A percentile compares a stretch with the other conserved stretches of the same genome.
Evolutionary conservation across 2,888 invertebrate genomes (phyloP).

Genomic region (Octodonta nipae): DNA sequence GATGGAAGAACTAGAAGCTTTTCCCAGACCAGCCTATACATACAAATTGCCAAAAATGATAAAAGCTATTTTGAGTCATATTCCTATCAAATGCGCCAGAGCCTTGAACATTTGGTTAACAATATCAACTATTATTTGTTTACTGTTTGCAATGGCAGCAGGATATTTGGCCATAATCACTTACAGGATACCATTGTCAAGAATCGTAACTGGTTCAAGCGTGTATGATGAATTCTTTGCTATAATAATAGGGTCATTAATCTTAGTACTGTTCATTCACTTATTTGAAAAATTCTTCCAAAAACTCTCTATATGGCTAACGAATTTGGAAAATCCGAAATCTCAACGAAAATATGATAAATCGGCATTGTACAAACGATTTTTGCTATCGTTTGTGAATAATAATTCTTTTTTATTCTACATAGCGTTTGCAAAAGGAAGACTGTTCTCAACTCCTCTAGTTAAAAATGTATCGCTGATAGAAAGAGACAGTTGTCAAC

Average conservation of each 20-base stretch:
- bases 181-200: too few species aligned
- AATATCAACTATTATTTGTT: too few species aligned
- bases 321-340: conserved; percentile 29
- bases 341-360: conserved; percentile 27
- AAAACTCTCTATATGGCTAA: conserved; percentile 23
- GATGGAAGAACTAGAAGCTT: conserved; percentile 12
- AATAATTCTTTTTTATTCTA: conserved; percentile 28
- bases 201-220: too few species aligned
- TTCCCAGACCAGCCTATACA: too few species aligned
- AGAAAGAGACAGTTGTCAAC: conserved; percentile 33
- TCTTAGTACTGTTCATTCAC: conserved; percentile 22
- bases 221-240: conserved; percentile 12
- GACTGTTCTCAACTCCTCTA: conserved; percentile 8
- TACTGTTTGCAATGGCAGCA: too few species aligned
- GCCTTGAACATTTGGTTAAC: too few species aligned
- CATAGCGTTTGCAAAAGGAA: conserved; percentile 27
- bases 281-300: conserved; percentile 21
- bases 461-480: conserved; percentile 10
- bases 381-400: conserved; percentile 26
- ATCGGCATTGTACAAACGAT: conserved; percentile 28
- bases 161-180: too few species aligned
- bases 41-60: neutral
- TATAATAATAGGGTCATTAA: conserved; percentile 7
- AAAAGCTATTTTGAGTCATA: too few species aligned
- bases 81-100: too few species aligned